Conservation (phyloP, 2,797 vertebrate genomes). For the Phoebastria nigripes region DNA sequence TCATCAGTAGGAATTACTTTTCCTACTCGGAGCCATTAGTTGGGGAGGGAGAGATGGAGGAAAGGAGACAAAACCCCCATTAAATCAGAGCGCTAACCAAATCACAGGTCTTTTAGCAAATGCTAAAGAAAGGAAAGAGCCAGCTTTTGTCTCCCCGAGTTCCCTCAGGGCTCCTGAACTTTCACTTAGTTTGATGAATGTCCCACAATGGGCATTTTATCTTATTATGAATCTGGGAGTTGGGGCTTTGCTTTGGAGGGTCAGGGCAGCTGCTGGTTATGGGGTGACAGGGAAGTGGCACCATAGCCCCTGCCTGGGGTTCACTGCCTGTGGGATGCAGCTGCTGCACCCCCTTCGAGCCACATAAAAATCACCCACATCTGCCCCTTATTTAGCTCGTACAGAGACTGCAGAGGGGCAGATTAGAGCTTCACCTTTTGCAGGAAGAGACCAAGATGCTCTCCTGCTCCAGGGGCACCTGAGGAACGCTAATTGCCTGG, state of each 20-base stretch:
- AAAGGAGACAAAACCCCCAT: constrained; percentile 3
- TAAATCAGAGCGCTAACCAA: background rate
- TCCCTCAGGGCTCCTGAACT: constrained; percentile 33
- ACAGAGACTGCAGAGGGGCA: background rate
- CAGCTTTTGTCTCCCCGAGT: constrained; percentile 26
- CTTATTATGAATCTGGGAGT: background rate
- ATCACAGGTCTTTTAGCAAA: constrained; percentile 10
- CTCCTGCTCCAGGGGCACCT: background rate
- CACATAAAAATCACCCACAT: fast-evolving
- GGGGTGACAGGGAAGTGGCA: background rate
- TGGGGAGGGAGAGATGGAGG: constrained; percentile 7
- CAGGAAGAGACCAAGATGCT: too few relatives aligned
- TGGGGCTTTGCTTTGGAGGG: background rate
- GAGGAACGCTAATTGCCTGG: fast-evolving
- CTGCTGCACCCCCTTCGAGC: background rate
- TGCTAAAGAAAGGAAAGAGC: background rate
- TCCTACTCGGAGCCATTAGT: constrained; percentile 11
- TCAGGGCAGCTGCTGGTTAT: background rate
- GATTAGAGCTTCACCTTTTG: background rate
- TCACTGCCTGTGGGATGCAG: background rate
- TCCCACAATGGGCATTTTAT: constrained; percentile 21
- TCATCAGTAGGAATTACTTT: background rate
- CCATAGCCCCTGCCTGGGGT: background rate
- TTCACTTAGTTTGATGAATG: constrained; percentile 22
- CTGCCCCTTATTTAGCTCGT: background rate